Percentiles rank a stretch among this genome's conserved stretches.
These are phyloP conservation scores for Meleagris gallopavo DNA, from an alignment of 2,113 vertebrate species.

Conservation along the genomic window DNA sequence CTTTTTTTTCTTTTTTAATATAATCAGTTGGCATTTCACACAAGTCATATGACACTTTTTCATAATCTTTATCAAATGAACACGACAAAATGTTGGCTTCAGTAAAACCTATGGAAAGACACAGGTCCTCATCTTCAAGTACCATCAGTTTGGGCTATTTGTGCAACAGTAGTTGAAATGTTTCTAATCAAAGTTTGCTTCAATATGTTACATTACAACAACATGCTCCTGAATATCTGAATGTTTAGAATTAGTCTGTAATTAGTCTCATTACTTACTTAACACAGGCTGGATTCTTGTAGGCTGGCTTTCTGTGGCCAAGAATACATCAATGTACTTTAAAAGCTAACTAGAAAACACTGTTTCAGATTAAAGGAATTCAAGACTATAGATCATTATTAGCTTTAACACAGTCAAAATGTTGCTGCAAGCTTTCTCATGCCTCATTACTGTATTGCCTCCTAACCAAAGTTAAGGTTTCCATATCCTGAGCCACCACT, in stretches of 20 bases:
- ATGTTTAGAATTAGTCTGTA: background rate
- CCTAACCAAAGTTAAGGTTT: background rate
- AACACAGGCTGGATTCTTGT: background rate
- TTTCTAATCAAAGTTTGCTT: background rate
- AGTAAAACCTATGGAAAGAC: background rate
- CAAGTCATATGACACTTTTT: background rate
- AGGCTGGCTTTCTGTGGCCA: background rate
- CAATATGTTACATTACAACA: background rate
- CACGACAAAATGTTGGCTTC: background rate
- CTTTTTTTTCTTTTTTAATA: background rate
- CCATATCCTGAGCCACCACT: background rate
- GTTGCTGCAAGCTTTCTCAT: background rate
- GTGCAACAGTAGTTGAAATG: background rate
- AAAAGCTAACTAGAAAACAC: background rate
- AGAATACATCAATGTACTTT: background rate
- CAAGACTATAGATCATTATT: background rate
- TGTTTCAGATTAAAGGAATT: background rate
- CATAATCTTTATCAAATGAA: background rate
- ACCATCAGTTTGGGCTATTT: background rate
- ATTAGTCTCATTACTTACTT: background rate
- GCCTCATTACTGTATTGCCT: background rate
- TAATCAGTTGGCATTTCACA: constrained; percentile 21
- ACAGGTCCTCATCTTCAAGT: background rate
- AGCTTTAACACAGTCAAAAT: background rate
- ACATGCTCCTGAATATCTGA: background rate